phyloP scores from a whole-genome alignment of 2,797 vertebrate species.

The Dicrostonyx torquatus region DNA sequence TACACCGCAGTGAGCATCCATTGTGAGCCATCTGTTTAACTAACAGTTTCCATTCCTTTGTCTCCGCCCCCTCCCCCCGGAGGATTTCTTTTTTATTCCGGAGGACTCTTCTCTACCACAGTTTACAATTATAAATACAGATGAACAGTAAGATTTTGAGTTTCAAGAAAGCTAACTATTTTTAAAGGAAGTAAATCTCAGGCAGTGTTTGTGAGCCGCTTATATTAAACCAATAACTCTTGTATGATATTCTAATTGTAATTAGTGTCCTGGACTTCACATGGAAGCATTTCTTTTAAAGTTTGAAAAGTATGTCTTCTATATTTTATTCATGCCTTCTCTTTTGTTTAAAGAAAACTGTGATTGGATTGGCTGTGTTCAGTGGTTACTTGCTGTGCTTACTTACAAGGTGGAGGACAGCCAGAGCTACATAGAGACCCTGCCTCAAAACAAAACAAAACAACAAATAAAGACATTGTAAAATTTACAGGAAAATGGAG shows the following conservation, averaged over 20 bases:
- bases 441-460: too few relatives aligned
- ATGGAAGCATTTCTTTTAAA: background rate
- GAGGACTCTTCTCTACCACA: background rate
- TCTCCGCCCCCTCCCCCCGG: background rate
- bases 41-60: background rate
- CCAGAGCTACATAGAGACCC: too few relatives aligned
- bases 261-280: background rate
- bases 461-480: too few relatives aligned
- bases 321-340: background rate
- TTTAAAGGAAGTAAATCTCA: background rate
- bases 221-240: background rate
- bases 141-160: conserved; percentile 4
- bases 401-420: too few relatives aligned
- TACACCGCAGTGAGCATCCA: background rate
- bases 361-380: background rate
- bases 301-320: background rate
- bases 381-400: too few relatives aligned
- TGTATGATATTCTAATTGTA: conserved; percentile 22
- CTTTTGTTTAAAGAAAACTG: background rate
- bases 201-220: background rate
- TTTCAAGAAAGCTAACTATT: conserved; percentile 33
- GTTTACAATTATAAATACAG: conserved; percentile 21
- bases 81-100: background rate
- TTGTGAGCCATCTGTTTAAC: accelerated
- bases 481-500: too few relatives aligned